phyloP scores from a whole-genome alignment of 2,113 vertebrate species.

The Panthera leo region DNA sequence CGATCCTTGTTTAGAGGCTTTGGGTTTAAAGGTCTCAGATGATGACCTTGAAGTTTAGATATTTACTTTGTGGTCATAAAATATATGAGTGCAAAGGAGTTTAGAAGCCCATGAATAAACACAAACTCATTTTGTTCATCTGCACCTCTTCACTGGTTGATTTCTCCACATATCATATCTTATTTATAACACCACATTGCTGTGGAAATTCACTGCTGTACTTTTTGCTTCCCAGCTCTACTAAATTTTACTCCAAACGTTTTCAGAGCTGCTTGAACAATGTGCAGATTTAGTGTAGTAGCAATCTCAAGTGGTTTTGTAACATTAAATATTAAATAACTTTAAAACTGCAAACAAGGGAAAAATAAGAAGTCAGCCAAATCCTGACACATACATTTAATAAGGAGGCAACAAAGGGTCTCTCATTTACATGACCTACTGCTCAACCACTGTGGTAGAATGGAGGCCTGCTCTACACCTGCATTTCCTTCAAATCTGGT shows the following conservation, averaged over 20 bases:
- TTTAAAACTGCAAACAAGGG: conserved; percentile 71
- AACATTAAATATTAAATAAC: conserved; percentile 81
- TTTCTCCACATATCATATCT: conserved; percentile 63
- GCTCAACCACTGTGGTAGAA: conserved; percentile 33
- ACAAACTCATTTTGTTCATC: conserved; percentile 62
- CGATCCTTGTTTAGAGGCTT: neutral
- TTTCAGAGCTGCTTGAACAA: conserved; percentile 68
- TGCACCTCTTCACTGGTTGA: conserved; percentile 32
- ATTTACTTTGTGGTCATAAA: conserved; percentile 52
- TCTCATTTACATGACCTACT: conserved; percentile 35
- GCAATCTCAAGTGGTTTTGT: conserved; percentile 68
- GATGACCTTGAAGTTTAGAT: neutral
- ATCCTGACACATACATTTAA: conserved; percentile 68
- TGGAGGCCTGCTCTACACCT: neutral
- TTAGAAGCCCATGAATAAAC: conserved; percentile 58
- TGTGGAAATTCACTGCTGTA: conserved; percentile 58
- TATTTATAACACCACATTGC: conserved; percentile 72
- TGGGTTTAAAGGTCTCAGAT: conserved; percentile 39
- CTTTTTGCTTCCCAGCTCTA: conserved; percentile 57
- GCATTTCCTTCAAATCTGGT: conserved; percentile 1
- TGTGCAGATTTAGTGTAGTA: conserved; percentile 69
- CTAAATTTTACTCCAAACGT: conserved; percentile 74
- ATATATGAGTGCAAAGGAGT: conserved; percentile 29
- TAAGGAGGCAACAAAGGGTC: conserved; percentile 57
- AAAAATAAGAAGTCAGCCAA: conserved; percentile 71